phyloP scores from a whole-genome alignment of 2,888 invertebrate genomes.

The Cloeon dipterum region DNA sequence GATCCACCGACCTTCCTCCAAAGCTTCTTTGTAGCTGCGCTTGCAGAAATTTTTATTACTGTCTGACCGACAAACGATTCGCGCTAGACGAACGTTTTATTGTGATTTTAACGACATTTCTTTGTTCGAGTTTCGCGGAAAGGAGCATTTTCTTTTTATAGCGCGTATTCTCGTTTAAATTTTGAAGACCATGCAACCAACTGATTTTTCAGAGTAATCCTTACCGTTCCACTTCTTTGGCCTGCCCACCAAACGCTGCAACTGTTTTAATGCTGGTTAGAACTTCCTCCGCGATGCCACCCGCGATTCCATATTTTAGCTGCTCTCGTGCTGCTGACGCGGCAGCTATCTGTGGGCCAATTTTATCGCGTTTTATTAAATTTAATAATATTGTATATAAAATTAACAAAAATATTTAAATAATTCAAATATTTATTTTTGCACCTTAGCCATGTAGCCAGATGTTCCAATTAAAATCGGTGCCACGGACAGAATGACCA shows the following conservation, averaged over 20 bases:
- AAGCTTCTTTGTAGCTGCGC: slow-evolving; percentile 14
- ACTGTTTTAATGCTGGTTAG: slow-evolving; percentile 19
- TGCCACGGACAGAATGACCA: slow-evolving; percentile 26
- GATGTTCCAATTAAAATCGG: slow-evolving; percentile 21
- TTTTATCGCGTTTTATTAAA: not conserved
- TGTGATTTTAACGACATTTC: not conserved
- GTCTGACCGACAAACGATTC: not conserved
- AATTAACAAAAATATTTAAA: not conserved
- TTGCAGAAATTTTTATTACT: not conserved
- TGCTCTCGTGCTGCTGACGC: slow-evolving; percentile 20
- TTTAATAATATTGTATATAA: not conserved
- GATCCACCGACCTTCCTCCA: slow-evolving; percentile 13
- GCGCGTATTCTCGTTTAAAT: too few species aligned
- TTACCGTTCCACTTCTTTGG: slow-evolving; percentile 20
- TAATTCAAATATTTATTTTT: slow-evolving; percentile 7
- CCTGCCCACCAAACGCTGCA: slow-evolving; percentile 20
- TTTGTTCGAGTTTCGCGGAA: too few species aligned
- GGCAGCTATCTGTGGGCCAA: slow-evolving; percentile 16
- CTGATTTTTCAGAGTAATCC: too few species aligned
- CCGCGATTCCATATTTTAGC: slow-evolving; percentile 22
- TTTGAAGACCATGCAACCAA: too few species aligned
- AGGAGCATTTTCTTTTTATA: too few species aligned
- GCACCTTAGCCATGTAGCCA: slow-evolving; percentile 17
- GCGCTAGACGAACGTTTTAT: not conserved
- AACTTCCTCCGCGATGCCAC: slow-evolving; percentile 20